Evolutionary conservation across 2,113 vertebrate genomes (phyloP).

Genomic region (Odocoileus virginianus): DNA sequence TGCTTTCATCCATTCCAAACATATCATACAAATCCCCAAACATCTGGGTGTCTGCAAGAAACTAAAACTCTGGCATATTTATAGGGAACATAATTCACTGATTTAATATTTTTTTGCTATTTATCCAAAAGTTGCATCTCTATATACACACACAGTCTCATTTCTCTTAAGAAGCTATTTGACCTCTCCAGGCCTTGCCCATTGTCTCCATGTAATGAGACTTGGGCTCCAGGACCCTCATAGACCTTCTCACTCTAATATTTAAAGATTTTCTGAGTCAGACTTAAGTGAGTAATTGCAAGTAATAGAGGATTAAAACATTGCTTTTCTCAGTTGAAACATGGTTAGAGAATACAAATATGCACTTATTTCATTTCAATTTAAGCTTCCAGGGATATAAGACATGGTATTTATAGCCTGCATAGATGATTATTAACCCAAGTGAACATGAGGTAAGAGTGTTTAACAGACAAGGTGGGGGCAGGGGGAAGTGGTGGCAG

Average conservation of each 20-base stretch:
- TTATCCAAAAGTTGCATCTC: not conserved
- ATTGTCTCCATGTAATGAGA: not conserved
- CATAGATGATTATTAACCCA: not conserved
- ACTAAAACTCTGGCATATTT: not conserved
- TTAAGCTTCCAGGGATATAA: not conserved
- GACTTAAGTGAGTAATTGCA: not conserved
- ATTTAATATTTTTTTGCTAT: not conserved
- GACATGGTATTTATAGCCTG: not conserved
- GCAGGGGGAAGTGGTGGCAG: not conserved
- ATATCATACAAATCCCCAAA: not conserved
- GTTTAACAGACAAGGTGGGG: accelerated
- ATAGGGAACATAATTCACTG: not conserved
- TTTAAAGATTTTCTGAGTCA: not conserved
- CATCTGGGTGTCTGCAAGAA: not conserved
- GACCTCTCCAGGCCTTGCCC: not conserved
- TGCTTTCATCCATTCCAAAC: not conserved
- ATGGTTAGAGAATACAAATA: not conserved
- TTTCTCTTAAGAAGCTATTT: not conserved
- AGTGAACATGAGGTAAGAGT: not conserved
- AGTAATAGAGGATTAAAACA: not conserved
- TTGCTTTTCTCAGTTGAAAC: not conserved
- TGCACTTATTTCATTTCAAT: not conserved
- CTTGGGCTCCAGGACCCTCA: no score
- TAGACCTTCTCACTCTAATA: not conserved
- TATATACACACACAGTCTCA: not conserved